phyloP scores from a whole-genome alignment of 2,797 vertebrate genomes.

The Gymnocypris eckloni region DNA sequence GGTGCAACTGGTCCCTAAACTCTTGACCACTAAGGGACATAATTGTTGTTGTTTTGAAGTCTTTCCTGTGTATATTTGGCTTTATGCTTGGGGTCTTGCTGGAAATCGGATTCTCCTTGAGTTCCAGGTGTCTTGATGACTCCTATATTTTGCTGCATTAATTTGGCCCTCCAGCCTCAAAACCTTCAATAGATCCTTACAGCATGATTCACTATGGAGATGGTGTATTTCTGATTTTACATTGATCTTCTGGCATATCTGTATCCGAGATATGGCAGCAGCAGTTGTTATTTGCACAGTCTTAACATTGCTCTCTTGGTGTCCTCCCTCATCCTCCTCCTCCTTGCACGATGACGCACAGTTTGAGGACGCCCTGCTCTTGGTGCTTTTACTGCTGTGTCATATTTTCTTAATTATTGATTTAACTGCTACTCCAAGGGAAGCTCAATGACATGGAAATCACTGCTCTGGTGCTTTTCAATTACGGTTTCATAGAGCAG shows the following conservation, averaged over 20 bases:
- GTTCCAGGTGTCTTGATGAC: not conserved
- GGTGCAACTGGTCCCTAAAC: not conserved
- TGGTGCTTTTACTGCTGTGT: conserved; percentile 15
- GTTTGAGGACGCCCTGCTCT: not conserved
- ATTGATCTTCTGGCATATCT: not conserved
- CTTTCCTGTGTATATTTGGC: not conserved
- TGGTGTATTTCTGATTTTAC: too few species aligned
- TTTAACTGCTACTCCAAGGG: conserved; percentile 3
- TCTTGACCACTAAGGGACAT: not conserved
- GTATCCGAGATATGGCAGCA: not conserved
- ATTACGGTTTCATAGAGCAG: not conserved
- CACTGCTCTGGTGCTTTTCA: not conserved
- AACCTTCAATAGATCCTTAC: not conserved
- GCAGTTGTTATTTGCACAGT: not conserved
- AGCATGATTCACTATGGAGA: not conserved
- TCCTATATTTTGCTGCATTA: not conserved
- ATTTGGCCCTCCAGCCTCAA: not conserved
- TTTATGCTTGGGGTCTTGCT: not conserved
- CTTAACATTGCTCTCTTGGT: not conserved
- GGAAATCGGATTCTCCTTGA: not conserved
- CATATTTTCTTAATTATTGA: conserved; percentile 22
- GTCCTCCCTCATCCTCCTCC: not conserved
- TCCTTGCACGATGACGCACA: too few species aligned
- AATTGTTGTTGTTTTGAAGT: not conserved
- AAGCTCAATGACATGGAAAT: conserved; percentile 27